Percentiles rank a stretch among this genome's conserved stretches.
These are phyloP conservation scores for Cordilura impudica DNA, from an alignment of 2,888 invertebrate species.

Conservation along the genomic window DNA sequence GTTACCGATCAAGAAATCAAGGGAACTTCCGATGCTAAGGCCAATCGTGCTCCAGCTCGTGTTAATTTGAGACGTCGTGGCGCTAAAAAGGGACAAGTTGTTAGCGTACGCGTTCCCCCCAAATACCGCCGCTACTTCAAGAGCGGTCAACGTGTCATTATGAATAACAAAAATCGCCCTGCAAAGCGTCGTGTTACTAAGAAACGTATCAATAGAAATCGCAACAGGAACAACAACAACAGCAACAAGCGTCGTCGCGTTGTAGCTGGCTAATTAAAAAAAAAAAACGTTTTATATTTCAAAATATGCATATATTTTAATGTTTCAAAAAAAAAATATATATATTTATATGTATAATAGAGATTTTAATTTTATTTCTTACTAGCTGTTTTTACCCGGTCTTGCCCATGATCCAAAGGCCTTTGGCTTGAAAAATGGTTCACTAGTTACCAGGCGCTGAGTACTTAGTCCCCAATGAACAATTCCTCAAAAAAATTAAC, in stretches of 20 bases:
- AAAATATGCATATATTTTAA: too few relatives aligned
- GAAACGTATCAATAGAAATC: conserved; percentile 66
- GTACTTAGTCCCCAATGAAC: too few relatives aligned
- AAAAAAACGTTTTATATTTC: not conserved
- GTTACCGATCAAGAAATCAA: conserved; percentile 67
- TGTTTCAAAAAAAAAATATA: too few relatives aligned
- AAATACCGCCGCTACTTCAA: conserved; percentile 73
- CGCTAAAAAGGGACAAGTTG: conserved; percentile 66
- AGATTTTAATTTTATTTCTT: too few relatives aligned
- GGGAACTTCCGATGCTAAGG: conserved; percentile 67
- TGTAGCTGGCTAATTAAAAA: not conserved
- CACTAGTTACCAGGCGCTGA: too few relatives aligned
- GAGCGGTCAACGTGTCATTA: conserved; percentile 72
- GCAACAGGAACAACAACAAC: conserved; percentile 65
- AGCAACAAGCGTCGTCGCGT: conserved; percentile 65
- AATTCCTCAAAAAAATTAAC: too few relatives aligned
- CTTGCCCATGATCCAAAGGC: too few relatives aligned
- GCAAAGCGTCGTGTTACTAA: conserved; percentile 67
- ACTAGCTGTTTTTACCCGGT: too few relatives aligned
- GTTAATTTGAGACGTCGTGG: conserved; percentile 69
- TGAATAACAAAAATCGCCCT: conserved; percentile 63
- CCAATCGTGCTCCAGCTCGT: conserved; percentile 63
- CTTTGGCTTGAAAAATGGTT: too few relatives aligned
- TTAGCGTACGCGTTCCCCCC: conserved; percentile 72
- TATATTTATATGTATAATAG: too few relatives aligned